phyloP scores from a whole-genome alignment of 2,888 invertebrate genomes.

The Clepsis dumicolana region DNA sequence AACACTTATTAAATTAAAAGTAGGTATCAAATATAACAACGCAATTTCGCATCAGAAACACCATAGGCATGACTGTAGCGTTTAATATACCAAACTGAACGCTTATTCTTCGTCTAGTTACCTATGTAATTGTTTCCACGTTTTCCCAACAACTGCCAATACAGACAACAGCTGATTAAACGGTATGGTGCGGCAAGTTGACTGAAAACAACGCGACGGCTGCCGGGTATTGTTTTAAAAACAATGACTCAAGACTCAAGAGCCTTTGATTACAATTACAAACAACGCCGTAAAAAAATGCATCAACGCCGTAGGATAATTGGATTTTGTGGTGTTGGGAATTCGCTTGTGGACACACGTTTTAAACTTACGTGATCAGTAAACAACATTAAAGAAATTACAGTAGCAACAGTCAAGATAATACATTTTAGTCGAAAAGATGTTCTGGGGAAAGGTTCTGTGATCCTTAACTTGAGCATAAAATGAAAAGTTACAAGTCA shows the following conservation, averaged over 20 bases:
- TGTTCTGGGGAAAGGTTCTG: no score
- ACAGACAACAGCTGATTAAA: constrained; percentile 3
- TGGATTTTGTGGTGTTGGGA: not conserved
- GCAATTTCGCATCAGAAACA: no score
- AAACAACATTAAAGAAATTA: no score
- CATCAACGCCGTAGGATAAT: constrained; percentile 5
- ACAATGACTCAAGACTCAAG: constrained; percentile 12
- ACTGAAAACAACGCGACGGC: not conserved
- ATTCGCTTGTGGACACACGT: not conserved
- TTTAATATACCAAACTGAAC: not conserved
- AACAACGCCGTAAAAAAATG: constrained; percentile 14
- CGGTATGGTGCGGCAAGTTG: not conserved
- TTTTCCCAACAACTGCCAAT: not conserved
- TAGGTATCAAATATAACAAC: no score
- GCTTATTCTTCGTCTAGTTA: not conserved
- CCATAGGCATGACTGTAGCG: no score
- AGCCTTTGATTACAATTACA: constrained; percentile 21
- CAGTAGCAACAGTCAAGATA: no score
- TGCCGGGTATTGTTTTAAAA: constrained; percentile 10
- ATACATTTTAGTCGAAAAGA: no score
- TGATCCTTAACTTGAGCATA: no score
- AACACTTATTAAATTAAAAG: no score
- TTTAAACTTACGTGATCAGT: no score
- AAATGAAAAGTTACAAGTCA: no score
- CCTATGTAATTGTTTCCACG: not conserved